Percentiles rank a stretch among this genome's conserved stretches.
Evolutionary conservation across 2,888 invertebrate genomes (phyloP).

Genomic region (Himalopsyche anomala): DNA sequence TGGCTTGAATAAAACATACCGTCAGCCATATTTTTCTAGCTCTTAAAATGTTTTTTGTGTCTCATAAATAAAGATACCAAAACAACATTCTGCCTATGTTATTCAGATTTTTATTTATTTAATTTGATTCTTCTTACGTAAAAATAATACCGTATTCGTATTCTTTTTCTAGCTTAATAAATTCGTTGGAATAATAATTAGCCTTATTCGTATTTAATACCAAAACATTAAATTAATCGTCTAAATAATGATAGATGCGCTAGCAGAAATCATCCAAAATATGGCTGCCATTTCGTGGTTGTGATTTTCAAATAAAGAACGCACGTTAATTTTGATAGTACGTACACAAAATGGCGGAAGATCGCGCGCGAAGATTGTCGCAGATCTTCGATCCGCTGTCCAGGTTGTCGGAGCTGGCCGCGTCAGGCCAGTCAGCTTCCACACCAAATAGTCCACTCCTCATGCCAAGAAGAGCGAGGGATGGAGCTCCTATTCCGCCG

Average conservation of each 20-base stretch:
- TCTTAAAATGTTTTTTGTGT: too few species aligned
- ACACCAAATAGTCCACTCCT: constrained; percentile 86
- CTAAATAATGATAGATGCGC: neutral
- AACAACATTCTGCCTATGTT: too few species aligned
- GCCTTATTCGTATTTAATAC: too few species aligned
- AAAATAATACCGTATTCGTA: too few species aligned
- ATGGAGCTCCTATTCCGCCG: constrained; percentile 74
- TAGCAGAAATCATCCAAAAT: neutral
- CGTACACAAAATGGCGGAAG: constrained; percentile 77
- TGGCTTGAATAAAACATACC: too few species aligned
- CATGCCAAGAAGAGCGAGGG: constrained; percentile 78
- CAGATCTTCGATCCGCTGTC: constrained; percentile 90
- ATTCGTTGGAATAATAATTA: too few species aligned
- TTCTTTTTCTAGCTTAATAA: too few species aligned
- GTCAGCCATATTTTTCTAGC: too few species aligned
- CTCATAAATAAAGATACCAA: too few species aligned
- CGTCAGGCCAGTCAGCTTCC: constrained; percentile 76
- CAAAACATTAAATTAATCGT: neutral
- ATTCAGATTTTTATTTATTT: too few species aligned
- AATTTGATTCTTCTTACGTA: too few species aligned
- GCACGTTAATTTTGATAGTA: neutral
- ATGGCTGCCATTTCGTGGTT: constrained; percentile 26
- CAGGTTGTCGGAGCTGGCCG: constrained; percentile 82
- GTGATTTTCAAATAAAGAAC: constrained; percentile 18
- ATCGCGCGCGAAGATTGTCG: constrained; percentile 85